Percentiles rank a stretch among this genome's conserved stretches.
These are phyloP conservation scores for Okapia johnstoni DNA, from an alignment of 2,113 vertebrate genomes.

Conservation along the genomic window DNA sequence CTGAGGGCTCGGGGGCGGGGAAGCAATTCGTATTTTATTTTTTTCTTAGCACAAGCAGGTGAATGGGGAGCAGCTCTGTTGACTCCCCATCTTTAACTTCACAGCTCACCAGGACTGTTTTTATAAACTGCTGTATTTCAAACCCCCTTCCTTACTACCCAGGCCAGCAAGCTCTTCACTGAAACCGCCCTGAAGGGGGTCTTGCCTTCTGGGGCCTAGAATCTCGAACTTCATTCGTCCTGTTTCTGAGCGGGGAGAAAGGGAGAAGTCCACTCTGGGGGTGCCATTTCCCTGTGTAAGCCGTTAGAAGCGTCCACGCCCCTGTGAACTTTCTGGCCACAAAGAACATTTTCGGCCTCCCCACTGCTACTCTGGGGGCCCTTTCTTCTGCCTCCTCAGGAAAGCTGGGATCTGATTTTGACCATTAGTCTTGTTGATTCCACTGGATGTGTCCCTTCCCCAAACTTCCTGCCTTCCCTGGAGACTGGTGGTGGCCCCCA, in stretches of 20 bases:
- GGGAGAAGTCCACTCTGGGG: background rate
- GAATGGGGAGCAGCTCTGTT: conserved; percentile 64
- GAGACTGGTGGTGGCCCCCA: background rate
- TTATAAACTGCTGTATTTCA: conserved; percentile 84
- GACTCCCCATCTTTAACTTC: background rate
- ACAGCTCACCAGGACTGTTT: conserved; percentile 65
- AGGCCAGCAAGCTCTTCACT: conserved; percentile 36
- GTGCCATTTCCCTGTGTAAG: background rate
- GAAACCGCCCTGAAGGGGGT: background rate
- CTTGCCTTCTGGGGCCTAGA: background rate
- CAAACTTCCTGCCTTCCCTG: background rate
- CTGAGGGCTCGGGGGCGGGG: conserved; percentile 53
- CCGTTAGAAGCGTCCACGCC: background rate
- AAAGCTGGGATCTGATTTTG: conserved; percentile 37
- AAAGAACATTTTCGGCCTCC: background rate
- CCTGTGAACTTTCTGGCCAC: conserved; percentile 1
- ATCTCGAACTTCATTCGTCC: background rate
- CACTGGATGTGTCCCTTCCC: background rate
- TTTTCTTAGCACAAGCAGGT: conserved; percentile 70
- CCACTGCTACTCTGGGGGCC: background rate
- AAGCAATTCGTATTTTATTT: conserved; percentile 51
- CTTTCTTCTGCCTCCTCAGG: conserved; percentile 37
- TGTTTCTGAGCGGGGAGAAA: background rate
- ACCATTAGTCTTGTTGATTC: background rate
- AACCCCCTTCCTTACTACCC: conserved; percentile 51